Base-by-base conservation (phyloP, 2,888 invertebrate genomes). In the Acanthococcus lagerstroemiae region DNA sequence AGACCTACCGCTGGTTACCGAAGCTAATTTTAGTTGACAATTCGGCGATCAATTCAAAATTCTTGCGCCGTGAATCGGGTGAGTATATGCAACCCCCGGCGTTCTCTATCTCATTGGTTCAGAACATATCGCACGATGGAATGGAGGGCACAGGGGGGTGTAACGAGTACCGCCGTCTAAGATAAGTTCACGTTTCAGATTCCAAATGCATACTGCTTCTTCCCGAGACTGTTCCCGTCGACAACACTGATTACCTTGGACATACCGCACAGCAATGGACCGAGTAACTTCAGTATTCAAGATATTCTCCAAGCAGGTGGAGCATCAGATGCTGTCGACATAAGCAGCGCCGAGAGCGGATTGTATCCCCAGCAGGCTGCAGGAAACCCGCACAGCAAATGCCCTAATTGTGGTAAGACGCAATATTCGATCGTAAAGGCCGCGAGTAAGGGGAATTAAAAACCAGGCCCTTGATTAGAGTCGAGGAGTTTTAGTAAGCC, bases 231-330 rank as follows among this genome's bases (percentile, higher is more conserved):
- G 24, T 63, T 63, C n/a, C 63, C 63, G 19, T 44, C 25, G 37
- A 63, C 54, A 7, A 15, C n/a, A 9, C 12, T 63, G 24, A 52
- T 54, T 17, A 54, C 63, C 19, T n/a, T 54, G n/a, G 52, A 54
- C 17, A 52, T 54, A 22, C 54, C 52, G 5, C 63, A 63, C 52
- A 50, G 54, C 44, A 63, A 52, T 44, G 63, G 54, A 52, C 52
- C 25, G 24, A 37, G n/a, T 4, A 52, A 52, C 25, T 22, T 26
- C n/a, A 17, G 27, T 5, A 22, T 60, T 1, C 60, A 60, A 48
- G 60, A 60, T 5, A 21, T 60, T 46, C 17, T 15, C 19, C 22
- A 22, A n/a, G 19, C 52, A 19, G 24, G n/a, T 4, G 63, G 44
- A 22, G 24, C 54, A 15, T n/a, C 37, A 9, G 37, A 37, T 37